These are phyloP conservation scores for Anastrepha ludens DNA, from an alignment of 1,140 invertebrate genomes.

Conservation along the genomic window DNA sequence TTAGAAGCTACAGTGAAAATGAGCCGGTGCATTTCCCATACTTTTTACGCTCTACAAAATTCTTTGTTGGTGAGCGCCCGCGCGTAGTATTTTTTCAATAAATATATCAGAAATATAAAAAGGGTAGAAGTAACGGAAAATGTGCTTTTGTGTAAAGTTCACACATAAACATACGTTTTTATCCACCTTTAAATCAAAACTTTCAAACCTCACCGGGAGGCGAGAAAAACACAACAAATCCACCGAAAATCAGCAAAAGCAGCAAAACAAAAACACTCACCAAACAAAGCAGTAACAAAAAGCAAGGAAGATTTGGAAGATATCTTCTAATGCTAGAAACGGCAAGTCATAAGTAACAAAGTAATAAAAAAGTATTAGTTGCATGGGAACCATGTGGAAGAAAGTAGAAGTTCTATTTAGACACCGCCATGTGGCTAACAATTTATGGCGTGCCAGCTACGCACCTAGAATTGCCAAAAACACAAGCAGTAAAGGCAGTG, in stretches of 20 bases:
- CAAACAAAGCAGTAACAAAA: not conserved
- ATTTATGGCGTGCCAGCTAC: not conserved
- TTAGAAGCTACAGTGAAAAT: too few species aligned
- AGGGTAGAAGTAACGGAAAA: too few species aligned
- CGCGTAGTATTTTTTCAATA: too few species aligned
- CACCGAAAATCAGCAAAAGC: not conserved
- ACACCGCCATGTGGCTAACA: not conserved
- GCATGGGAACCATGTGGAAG: not conserved
- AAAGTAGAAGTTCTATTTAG: not conserved
- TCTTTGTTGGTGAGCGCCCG: too few species aligned
- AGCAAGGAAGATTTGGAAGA: not conserved
- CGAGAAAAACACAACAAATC: not conserved
- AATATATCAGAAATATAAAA: too few species aligned
- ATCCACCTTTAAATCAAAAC: not conserved
- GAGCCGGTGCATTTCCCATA: too few species aligned
- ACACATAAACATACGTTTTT: not conserved
- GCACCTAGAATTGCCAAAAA: slow-evolving; percentile 38
- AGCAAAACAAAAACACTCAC: not conserved
- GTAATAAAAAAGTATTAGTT: slow-evolving; percentile 28
- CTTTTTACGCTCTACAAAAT: too few species aligned
- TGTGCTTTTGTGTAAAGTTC: not conserved
- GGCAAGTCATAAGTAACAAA: slow-evolving; percentile 24
- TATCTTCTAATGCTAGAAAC: not conserved
- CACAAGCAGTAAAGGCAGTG: not conserved
- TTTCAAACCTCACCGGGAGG: not conserved